Conservation (phyloP, 2,888 invertebrate species). For the Phytoseiulus persimilis region DNA sequence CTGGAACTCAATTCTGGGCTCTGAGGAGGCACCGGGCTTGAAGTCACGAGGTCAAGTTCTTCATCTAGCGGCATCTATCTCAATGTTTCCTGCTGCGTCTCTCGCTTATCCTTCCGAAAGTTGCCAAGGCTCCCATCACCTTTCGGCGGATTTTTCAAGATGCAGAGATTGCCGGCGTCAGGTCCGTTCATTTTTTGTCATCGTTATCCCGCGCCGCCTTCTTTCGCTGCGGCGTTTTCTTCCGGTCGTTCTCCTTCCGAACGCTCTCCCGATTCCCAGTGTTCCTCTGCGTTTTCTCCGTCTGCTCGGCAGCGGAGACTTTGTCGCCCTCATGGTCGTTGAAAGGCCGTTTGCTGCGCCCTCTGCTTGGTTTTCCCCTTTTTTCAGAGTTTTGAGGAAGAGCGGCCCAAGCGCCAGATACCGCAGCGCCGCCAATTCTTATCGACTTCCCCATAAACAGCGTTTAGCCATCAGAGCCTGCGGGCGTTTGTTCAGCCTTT, state of each 20-base stretch:
- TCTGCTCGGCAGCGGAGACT: not conserved
- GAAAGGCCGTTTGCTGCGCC: not conserved
- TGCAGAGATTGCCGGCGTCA: not conserved
- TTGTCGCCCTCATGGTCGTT: not conserved
- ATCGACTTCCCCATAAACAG: conserved; percentile 5
- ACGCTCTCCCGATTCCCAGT: not conserved
- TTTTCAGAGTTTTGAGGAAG: not conserved
- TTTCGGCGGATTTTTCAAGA: not conserved
- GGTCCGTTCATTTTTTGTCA: not conserved
- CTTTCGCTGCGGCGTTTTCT: not conserved
- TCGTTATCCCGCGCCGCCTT: not conserved
- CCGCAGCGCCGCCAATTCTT: not conserved
- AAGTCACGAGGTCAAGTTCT: too few species aligned
- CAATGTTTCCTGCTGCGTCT: not conserved
- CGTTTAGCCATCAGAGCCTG: not conserved
- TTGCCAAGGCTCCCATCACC: not conserved
- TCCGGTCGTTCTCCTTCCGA: not conserved
- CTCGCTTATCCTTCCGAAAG: not conserved
- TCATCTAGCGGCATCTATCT: too few species aligned
- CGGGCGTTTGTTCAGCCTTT: conserved; percentile 5
- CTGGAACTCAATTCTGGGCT: too few species aligned
- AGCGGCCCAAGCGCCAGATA: not conserved
- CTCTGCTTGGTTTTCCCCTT: not conserved
- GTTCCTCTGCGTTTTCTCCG: too few species aligned
- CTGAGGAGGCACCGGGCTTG: too few species aligned